Evolutionary conservation across 2,888 invertebrate genomes (phyloP).

Genomic region (Anarsia innoxiella): DNA sequence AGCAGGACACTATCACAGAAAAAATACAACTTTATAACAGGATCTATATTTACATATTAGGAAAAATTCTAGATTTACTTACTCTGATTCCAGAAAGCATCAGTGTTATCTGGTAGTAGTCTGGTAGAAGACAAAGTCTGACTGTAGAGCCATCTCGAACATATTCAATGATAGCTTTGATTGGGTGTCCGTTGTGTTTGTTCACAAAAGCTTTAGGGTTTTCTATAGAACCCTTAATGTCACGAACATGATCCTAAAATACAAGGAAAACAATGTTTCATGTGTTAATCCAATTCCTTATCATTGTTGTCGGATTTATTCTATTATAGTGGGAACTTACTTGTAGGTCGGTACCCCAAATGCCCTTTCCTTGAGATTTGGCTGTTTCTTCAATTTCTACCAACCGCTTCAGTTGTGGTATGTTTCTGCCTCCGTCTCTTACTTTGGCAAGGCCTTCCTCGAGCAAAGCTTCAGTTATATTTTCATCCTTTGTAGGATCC

Average conservation of each 20-base stretch:
- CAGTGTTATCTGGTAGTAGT: slow-evolving; percentile 92
- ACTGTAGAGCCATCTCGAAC: slow-evolving; percentile 98
- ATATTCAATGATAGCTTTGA: slow-evolving; percentile 96
- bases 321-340: too few species aligned
- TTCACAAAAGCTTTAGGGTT: slow-evolving; percentile 84
- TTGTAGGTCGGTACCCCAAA: slow-evolving; percentile 76
- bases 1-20: slow-evolving; percentile 78
- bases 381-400: slow-evolving; percentile 93
- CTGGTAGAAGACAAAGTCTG: slow-evolving; percentile 91
- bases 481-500: slow-evolving; percentile 86
- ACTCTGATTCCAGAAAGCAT: slow-evolving; percentile 96
- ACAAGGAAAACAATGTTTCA: too few species aligned
- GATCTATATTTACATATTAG: background rate
- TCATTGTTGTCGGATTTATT: too few species aligned
- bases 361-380: slow-evolving; percentile 90
- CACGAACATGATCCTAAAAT: slow-evolving; percentile 82
- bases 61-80: slow-evolving; percentile 44
- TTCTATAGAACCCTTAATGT: slow-evolving; percentile 92
- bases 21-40: background rate
- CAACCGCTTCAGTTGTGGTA: slow-evolving; percentile 80
- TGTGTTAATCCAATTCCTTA: too few species aligned
- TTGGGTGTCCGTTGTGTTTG: slow-evolving; percentile 87
- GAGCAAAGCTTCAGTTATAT: slow-evolving; percentile 90
- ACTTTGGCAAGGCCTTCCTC: slow-evolving; percentile 93
- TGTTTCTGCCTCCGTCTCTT: slow-evolving; percentile 72